Evolutionary conservation across 2,888 invertebrate species (phyloP), one percentile per base, ranked within the genome.

Genomic region (Barypeithes pellucidus): DNA sequence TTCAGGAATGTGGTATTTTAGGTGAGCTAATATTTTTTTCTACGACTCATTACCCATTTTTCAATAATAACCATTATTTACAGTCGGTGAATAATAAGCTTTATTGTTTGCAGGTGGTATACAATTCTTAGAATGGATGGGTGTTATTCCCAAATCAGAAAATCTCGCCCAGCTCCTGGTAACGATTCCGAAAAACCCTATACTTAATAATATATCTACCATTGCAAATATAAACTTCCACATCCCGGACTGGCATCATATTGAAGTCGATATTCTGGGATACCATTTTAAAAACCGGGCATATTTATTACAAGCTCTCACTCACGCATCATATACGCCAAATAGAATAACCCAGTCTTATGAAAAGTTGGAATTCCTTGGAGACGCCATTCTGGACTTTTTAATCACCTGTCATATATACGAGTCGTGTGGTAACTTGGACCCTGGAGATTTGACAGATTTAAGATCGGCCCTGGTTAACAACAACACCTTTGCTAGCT

Each of bases 391-490:
- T 29, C 86, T 97, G 65, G 97, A 98, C 86, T 96, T 96, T 84
- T 86, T 98, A 11, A 92, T 98, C 24, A 97, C 97, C 0, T 88
- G 94, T 11, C 91, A 96, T 82, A 93, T 99, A 65, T 98, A 90
- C 83, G 96, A 97, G 85, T 90, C 91, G 75, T 91, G 90, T 75
- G 87, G 87, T 0, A 81, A 87, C 47, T 88, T 95, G 82, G 90
- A 89, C 69, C 96, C 97, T 0, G 98, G 98, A 0, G 91, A 95
- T 16, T 86, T 99, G 69, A 98, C 98, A 0, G 98, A 99, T 86
- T 84, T 99, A 73, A 89, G 99, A 41, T 98, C 98, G 0, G 96
- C 99, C 0, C 88, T 99, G 2, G 99, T 99, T 2, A 99, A 99
- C 84, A 99, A 99, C 82, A 92, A 95, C 72, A 98, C 97, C 0